Evolutionary conservation across 2,888 invertebrate genomes (phyloP), one percentile per base, ranked within the genome.

Genomic region (Scaptomyza flava): DNA sequence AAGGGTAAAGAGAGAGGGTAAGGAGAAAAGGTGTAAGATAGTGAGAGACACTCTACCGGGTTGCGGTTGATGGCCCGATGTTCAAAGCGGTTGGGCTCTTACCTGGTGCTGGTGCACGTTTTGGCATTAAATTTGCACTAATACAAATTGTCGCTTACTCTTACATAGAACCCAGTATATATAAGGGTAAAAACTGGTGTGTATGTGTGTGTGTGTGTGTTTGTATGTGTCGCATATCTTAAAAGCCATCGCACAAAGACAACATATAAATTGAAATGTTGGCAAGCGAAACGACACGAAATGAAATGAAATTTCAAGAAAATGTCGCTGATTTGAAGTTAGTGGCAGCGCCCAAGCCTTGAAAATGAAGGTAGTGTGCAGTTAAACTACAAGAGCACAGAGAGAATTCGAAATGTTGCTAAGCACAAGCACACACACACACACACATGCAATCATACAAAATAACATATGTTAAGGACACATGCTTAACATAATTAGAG

Each of bases 61-160:
- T 42, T 84, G 81, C 77, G 81, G 81, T 84, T 84, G 61, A 69
- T 68, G 54, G 77, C 60, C 73, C 53, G 54, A 59, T 74, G 70
- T 62, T 73, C 70, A 78, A 66, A 76, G 78, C 61, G 63, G 60
- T 69, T 63, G 70, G 41, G 43, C 64, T 57, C 42, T 52, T 69
- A 63, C 78, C 75, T 69, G 78, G 51, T 36, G 68, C 60, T 61
- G 72, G 14, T 76, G 79, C 81, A 85, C 76, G 87, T 87, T 84
- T 87, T 53, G 85, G 79, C 82, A 83, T 83, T 83, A 83, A 83
- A 83, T 87, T 83, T 87, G 85, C 82, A 83, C 88, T 77, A 87
- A 83, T 88, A 87, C 87, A 83, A 83, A 83, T 87, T 83, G 88
- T 85, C 88, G 88, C 86, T 82, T 85, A 79, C 88, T 59, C 64